Percentiles rank a stretch among this genome's conserved stretches.
phyloP scores from a whole-genome alignment of 2,797 vertebrate species.

The Pangasius krempfi region DNA sequence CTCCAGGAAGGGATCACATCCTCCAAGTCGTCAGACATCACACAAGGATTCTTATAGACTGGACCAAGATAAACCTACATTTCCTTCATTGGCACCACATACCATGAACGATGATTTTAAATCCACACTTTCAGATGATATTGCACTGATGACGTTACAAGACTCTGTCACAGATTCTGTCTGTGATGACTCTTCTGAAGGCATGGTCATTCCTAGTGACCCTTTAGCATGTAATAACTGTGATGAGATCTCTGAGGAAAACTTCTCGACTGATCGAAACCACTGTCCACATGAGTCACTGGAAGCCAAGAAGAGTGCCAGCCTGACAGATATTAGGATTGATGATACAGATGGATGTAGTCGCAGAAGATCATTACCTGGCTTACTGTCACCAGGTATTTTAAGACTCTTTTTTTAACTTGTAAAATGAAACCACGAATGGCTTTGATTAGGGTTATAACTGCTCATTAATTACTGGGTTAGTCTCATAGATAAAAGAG shows the following conservation, averaged over 20 bases:
- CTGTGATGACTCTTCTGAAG: conserved; percentile 39
- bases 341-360: conserved; percentile 76
- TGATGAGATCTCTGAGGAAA: conserved; percentile 66
- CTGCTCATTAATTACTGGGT: neutral
- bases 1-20: conserved; percentile 70
- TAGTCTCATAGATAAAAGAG: neutral
- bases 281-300: conserved; percentile 75
- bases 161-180: conserved; percentile 62
- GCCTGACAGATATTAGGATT: conserved; percentile 87
- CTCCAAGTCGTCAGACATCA: conserved; percentile 75
- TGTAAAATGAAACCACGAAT: neutral
- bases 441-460: neutral
- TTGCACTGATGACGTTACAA: conserved; percentile 13
- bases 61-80: conserved; percentile 27
- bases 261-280: conserved; percentile 71
- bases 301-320: conserved; percentile 88
- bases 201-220: conserved; percentile 75
- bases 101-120: conserved; percentile 7
- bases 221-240: conserved; percentile 46
- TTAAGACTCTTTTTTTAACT: neutral
- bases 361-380: conserved; percentile 87
- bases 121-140: conserved; percentile 18
- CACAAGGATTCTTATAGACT: conserved; percentile 60
- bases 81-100: conserved; percentile 27
- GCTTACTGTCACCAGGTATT: conserved; percentile 86